These are phyloP conservation scores for Ispidina picta DNA, from an alignment of 2,797 vertebrate genomes.

Conservation along the genomic window DNA sequence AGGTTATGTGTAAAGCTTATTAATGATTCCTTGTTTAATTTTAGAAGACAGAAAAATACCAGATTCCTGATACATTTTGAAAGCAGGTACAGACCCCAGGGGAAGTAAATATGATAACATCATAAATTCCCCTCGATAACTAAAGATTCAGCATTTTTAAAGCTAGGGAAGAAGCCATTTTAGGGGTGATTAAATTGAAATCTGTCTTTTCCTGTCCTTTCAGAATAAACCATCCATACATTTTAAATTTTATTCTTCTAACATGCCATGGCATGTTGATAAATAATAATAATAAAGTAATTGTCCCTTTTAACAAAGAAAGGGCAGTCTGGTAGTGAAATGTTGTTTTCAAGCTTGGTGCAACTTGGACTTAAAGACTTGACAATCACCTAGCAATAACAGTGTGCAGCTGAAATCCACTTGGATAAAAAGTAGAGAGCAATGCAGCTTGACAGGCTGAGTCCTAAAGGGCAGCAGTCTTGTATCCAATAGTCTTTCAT, in stretches of 20 bases:
- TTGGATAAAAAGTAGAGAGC: constrained; percentile 24
- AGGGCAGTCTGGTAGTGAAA: neutral
- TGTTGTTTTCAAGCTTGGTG: neutral
- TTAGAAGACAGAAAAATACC: neutral
- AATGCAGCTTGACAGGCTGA: constrained; percentile 30
- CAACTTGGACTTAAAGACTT: neutral
- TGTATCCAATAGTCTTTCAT: constrained; percentile 37
- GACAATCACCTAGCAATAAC: neutral
- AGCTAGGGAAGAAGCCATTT: constrained; percentile 1
- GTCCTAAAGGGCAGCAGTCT: constrained; percentile 44
- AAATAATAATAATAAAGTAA: neutral
- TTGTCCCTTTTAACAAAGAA: neutral
- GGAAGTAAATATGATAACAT: neutral
- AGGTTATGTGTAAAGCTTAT: neutral
- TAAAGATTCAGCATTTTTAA: constrained; percentile 6
- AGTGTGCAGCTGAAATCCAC: constrained; percentile 6
- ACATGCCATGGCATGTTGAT: neutral
- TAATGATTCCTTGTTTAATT: neutral
- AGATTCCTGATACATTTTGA: neutral
- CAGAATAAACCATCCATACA: neutral
- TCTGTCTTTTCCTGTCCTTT: neutral
- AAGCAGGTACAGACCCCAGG: neutral
- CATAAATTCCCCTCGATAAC: neutral
- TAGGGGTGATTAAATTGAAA: neutral
- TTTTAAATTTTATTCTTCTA: constrained; percentile 18